phyloP scores from a whole-genome alignment of 2,888 invertebrate genomes.

The Biston betularia region DNA sequence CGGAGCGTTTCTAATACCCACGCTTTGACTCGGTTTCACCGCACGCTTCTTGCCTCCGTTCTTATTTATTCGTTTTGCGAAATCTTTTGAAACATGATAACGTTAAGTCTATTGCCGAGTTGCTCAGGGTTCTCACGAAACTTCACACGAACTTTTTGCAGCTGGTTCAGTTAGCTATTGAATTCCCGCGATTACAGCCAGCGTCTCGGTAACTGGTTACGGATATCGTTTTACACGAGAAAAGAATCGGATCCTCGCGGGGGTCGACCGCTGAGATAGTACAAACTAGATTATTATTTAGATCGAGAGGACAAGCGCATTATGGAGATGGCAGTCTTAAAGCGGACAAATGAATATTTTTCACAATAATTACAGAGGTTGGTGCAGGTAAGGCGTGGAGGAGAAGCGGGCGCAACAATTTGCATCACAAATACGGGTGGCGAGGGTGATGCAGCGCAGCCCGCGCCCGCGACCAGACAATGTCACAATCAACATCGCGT shows the following conservation, averaged over 20 bases:
- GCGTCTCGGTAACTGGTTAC: conserved; percentile 51
- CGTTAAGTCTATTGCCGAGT: conserved; percentile 75
- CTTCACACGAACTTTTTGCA: conserved; percentile 79
- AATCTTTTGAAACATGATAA: conserved; percentile 86
- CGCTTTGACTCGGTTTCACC: conserved; percentile 85
- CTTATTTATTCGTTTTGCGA: conserved; percentile 85
- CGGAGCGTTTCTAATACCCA: conserved; percentile 86
- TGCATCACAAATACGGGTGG: conserved; percentile 77
- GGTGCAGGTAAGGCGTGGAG: conserved; percentile 78
- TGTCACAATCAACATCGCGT: conserved; percentile 85
- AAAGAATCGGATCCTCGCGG: conserved; percentile 44
- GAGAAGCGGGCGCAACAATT: conserved; percentile 75
- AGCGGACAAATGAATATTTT: conserved; percentile 82
- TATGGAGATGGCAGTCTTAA: conserved; percentile 69
- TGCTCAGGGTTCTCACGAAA: conserved; percentile 77
- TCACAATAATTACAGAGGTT: conserved; percentile 79
- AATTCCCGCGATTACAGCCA: conserved; percentile 72
- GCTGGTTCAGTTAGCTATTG: conserved; percentile 73
- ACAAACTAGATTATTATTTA: conserved; percentile 37
- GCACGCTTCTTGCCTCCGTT: conserved; percentile 84
- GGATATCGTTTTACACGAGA: conserved; percentile 65
- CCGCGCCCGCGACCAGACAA: conserved; percentile 74
- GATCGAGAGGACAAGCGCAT: conserved; percentile 53
- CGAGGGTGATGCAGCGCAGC: conserved; percentile 60
- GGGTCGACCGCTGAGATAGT: conserved; percentile 22